A percentile compares a stretch with the other conserved stretches of the same genome.
Conservation (phyloP, 2,113 vertebrate species). For the Pangasianodon gigas region DNA sequence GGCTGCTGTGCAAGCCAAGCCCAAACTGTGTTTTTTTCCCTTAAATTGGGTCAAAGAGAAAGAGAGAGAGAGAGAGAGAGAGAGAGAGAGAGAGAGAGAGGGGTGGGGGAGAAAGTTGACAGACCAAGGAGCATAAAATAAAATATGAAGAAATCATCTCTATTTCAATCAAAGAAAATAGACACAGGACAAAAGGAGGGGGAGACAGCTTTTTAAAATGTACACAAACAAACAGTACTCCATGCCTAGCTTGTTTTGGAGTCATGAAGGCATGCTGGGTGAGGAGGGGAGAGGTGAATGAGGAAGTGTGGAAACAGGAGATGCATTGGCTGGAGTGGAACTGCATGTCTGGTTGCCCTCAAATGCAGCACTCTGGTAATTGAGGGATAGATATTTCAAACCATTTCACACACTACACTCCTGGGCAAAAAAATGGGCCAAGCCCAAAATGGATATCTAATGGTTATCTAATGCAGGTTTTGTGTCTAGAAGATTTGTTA, state of each 20-base stretch:
- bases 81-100: slow-evolving; percentile 30
- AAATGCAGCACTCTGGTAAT: background rate
- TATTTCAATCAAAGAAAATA: slow-evolving; percentile 36
- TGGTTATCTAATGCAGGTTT: too few relatives aligned
- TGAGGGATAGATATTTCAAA: background rate
- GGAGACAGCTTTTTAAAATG: background rate
- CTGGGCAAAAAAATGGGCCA: too few relatives aligned
- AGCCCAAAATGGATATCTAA: too few relatives aligned
- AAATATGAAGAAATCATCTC: slow-evolving; percentile 60
- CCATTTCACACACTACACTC: background rate
- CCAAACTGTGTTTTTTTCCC: slow-evolving; percentile 55
- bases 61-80: slow-evolving; percentile 28
- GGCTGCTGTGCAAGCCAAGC: slow-evolving; percentile 75
- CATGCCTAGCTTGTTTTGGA: background rate
- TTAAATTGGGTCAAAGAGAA: slow-evolving; percentile 49
- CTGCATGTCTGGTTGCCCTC: background rate
- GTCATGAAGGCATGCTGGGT: background rate
- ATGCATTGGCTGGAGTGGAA: background rate
- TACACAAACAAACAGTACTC: background rate
- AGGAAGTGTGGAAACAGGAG: background rate
- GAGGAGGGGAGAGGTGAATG: background rate
- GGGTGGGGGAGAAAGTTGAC: slow-evolving; percentile 49
- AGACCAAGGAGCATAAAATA: slow-evolving; percentile 59
- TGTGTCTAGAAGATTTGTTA: too few relatives aligned
- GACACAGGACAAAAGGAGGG: background rate